Conservation (phyloP, 1,140 invertebrate genomes). For the Drosophila nasuta region DNA sequence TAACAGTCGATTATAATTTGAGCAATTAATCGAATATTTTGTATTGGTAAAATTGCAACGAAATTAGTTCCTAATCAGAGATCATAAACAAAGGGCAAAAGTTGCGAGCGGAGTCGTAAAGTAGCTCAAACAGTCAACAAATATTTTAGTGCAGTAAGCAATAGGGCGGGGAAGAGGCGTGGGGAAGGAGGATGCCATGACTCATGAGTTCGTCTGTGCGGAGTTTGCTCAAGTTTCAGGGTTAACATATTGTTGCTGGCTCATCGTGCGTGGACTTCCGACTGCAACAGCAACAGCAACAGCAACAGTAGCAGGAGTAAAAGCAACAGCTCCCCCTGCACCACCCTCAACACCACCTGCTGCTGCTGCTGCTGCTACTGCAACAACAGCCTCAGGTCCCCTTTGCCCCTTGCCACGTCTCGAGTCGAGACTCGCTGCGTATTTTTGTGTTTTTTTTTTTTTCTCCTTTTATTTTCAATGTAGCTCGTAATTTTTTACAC, state of each 20-base stretch:
- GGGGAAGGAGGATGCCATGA: neutral
- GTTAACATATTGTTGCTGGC: conserved; percentile 83
- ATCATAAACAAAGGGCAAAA: neutral
- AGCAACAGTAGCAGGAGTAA: neutral
- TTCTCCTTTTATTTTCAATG: conserved; percentile 47
- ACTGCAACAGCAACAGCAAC: conserved; percentile 12
- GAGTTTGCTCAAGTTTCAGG: conserved; percentile 57
- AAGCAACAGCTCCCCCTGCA: neutral
- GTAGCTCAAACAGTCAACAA: neutral
- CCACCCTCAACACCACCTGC: conserved; percentile 12
- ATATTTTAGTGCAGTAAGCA: neutral
- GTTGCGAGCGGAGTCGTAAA: neutral
- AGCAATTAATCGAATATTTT: no score
- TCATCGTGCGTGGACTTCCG: conserved; percentile 54
- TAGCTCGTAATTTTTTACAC: conserved; percentile 82
- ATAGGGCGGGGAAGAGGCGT: neutral
- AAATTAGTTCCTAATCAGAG: no score
- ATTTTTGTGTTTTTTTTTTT: conserved; percentile 12
- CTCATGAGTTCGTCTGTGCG: neutral
- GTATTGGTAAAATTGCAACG: no score
- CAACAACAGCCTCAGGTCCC: conserved; percentile 22
- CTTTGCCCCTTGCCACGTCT: neutral
- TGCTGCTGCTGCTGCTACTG: neutral
- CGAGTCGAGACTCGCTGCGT: conserved; percentile 4
- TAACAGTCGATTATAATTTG: no score